Evolutionary conservation across 2,113 vertebrate genomes (phyloP).

Genomic region (Ictalurus furcatus): DNA sequence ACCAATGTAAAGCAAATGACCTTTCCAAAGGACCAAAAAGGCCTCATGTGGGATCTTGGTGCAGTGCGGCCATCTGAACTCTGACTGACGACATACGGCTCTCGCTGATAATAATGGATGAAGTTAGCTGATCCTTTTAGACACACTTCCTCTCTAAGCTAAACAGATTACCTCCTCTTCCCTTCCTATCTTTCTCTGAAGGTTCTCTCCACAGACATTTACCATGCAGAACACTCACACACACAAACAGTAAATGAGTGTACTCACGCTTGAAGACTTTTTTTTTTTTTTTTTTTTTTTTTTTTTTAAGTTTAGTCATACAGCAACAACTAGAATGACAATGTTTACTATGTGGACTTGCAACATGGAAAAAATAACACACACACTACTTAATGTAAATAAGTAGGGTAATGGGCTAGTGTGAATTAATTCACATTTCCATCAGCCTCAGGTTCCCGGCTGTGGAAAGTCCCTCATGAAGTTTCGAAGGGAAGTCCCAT

Average conservation of each 20-base stretch:
- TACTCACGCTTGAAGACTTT: not conserved
- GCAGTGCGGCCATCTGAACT: not conserved
- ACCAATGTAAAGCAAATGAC: not conserved
- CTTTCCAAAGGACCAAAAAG: not conserved
- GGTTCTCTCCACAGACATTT: not conserved
- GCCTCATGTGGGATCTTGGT: not conserved
- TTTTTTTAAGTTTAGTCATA: not conserved
- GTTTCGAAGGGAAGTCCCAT: not conserved
- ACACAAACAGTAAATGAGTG: not conserved
- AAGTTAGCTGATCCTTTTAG: constrained; percentile 31
- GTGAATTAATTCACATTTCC: not conserved
- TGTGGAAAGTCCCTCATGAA: not conserved
- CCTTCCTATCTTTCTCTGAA: not conserved
- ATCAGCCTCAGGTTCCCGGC: not conserved
- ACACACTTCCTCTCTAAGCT: constrained; percentile 5
- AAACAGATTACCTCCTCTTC: constrained; percentile 5
- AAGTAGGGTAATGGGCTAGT: not conserved
- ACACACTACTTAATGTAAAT: not conserved
- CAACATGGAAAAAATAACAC: not conserved
- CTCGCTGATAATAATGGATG: not conserved
- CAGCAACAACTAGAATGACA: not conserved
- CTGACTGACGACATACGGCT: constrained; percentile 9
- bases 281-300: not conserved
- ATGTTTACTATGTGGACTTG: not conserved
- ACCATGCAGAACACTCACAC: not conserved